Evolutionary conservation across 2,888 invertebrate species (phyloP), one percentile per base, ranked within the genome.

Genomic region (Eupithecia inturbata): DNA sequence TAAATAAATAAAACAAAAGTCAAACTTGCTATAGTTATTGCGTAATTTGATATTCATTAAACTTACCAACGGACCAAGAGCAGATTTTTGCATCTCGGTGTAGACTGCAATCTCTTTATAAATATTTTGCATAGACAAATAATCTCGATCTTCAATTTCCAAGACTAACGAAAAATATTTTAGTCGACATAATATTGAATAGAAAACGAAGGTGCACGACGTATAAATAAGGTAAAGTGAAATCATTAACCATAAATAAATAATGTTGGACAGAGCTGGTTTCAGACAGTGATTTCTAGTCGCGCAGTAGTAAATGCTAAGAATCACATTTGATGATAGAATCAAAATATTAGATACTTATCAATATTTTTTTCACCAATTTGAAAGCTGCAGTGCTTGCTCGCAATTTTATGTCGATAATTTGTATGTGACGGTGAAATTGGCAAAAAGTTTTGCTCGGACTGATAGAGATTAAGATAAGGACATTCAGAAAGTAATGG

Each of bases 81-180:
- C 39, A 16, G 66, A 66, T 66, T 66, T 66, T 12, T 66, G 66
- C 12, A 68, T 73, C 68, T 68, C 57, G 12, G 60, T 26, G 16
- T 41, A 66, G n/a, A 41, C 66, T 66, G 10, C 66, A 2, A 66
- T 66, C 0, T n/a, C 66, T 39, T 66, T 66, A 66, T 66, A 66
- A 26, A 39, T 22, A 39, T 39, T 66, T 26, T 26, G 36, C 66
- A 66, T 26, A 6, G 1, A n/a, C 19, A 41, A 66, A 66, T 36
- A 16, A 22, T 66, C 39, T 41, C 39, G 33, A 66, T 39, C 6
- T 66, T 41, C 66, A 36, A 0, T 39, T 26, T 66, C 41, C 22
- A 66, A 39, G 1, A 39, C 22, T 22, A 9, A 39, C 39, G 14
- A 36, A 3, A 66, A 39, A 36, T 39, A 26, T 16, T 66, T 39